Conservation (phyloP, 2,113 vertebrate species). For the Lophochroa leadbeateri region DNA sequence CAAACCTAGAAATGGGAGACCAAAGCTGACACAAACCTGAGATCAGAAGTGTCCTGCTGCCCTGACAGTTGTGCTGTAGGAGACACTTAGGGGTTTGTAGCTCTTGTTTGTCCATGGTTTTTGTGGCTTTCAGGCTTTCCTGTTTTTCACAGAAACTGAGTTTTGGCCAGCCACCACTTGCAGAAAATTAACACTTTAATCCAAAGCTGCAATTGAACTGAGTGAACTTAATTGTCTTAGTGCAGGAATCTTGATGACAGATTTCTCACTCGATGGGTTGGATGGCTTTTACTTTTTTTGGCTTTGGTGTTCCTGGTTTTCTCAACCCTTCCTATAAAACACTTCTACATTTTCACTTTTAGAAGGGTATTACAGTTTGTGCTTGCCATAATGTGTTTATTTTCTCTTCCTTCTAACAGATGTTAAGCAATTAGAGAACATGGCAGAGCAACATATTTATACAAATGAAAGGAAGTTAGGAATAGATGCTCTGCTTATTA, state of each 20-base stretch:
- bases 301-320: not conserved
- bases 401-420: slow-evolving; percentile 58
- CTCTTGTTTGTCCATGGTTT: not conserved
- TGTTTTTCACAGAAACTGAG: fast-evolving
- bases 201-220: not conserved
- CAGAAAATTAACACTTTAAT: not conserved
- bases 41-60: fast-evolving
- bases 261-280: not conserved
- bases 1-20: not conserved
- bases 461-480: slow-evolving; percentile 63
- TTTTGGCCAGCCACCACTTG: not conserved
- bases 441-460: slow-evolving; percentile 61
- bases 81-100: fast-evolving
- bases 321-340: not conserved
- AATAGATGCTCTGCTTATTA: slow-evolving; percentile 18
- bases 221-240: not conserved
- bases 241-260: not conserved
- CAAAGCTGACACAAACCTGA: not conserved
- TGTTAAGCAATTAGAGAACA: slow-evolving; percentile 65
- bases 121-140: not conserved
- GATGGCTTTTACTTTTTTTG: not conserved
- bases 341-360: not conserved
- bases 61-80: not conserved
- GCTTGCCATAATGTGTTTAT: slow-evolving; percentile 62
- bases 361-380: slow-evolving; percentile 15